Evolutionary conservation across 1,140 invertebrate species (phyloP), one percentile per base, ranked within the genome.

Genomic region (Dinoponera quadriceps): DNA sequence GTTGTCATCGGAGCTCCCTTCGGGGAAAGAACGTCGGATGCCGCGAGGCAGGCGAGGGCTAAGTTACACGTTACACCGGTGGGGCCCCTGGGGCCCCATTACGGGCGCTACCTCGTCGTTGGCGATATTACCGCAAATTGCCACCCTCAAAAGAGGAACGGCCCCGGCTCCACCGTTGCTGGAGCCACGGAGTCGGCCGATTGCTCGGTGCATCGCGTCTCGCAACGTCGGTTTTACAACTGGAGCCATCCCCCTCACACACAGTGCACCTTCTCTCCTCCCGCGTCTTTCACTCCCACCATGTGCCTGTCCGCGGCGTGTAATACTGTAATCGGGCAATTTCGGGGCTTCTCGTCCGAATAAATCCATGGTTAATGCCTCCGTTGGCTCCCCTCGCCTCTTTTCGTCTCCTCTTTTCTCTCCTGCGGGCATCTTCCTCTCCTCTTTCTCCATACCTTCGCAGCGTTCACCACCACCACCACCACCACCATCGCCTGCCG

Each of bases 91-190:
- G 88, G 81, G 88, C 85, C 85, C 92, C 89, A 93, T 93, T 93
- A 93, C 91, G 84, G 86, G 90, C 92, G 92, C 91, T 92, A 92
- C 91, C 90, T 91, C 90, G 91, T 92, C 92, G 91, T 92, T 93
- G 90, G 90, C 92, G 89, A 93, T 93, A 94, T 94, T 94, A 94
- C 93, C 92, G 88, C 94, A 94, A 94, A 94, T 94, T 94, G 92
- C 94, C 93, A 93, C 93, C 93, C 93, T 94, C 92, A 91, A 93
- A 92, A 93, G 91, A 91, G 91, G 90, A 91, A 92, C 90, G 88
- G 89, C 89, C 83, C 86, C 88, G 89, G 85, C 90, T 90, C 88
- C 85, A 51, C 88, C 84, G 86, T 85, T 88, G 90, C 85, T 84
- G 55, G 84, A 71, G 89, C 89, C 73, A 33, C 84, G 51, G 85